phyloP scores from a whole-genome alignment of 2,113 vertebrate species.

The Tachuris rubrigastra region DNA sequence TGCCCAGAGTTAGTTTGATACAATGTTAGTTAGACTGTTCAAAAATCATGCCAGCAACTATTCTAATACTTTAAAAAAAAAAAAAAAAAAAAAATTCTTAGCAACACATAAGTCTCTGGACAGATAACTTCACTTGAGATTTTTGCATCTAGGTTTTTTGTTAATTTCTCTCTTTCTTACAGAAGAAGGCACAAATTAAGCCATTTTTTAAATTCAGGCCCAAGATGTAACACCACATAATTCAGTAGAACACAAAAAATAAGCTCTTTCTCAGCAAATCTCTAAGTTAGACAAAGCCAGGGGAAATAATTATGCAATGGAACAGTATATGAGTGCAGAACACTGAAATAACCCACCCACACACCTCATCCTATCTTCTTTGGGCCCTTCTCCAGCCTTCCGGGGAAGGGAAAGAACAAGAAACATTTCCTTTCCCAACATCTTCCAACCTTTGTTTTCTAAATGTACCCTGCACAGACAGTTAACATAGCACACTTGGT shows the following conservation, averaged over 20 bases:
- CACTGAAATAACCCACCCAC: not conserved
- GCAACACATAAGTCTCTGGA: not conserved
- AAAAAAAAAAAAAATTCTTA: not conserved
- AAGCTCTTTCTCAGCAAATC: not conserved
- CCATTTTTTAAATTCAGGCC: not conserved
- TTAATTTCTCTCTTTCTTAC: not conserved
- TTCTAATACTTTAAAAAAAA: not conserved
- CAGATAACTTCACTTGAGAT: not conserved
- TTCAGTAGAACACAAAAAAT: not conserved
- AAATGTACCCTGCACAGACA: not conserved
- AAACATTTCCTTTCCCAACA: not conserved
- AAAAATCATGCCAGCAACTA: not conserved
- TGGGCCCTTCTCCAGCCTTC: not conserved
- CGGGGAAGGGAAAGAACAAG: not conserved
- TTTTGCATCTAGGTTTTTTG: not conserved
- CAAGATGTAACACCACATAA: not conserved
- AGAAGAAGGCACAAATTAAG: not conserved
- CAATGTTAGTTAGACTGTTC: not conserved
- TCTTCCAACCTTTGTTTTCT: not conserved
- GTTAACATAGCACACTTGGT: not conserved
- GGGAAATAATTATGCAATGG: not conserved
- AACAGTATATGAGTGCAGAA: not conserved
- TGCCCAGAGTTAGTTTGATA: not conserved
- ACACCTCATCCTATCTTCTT: not conserved
- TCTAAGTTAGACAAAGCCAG: not conserved